Base-by-base conservation (phyloP, 2,797 vertebrate genomes). In the Cynodonichthys magdalenae region DNA sequence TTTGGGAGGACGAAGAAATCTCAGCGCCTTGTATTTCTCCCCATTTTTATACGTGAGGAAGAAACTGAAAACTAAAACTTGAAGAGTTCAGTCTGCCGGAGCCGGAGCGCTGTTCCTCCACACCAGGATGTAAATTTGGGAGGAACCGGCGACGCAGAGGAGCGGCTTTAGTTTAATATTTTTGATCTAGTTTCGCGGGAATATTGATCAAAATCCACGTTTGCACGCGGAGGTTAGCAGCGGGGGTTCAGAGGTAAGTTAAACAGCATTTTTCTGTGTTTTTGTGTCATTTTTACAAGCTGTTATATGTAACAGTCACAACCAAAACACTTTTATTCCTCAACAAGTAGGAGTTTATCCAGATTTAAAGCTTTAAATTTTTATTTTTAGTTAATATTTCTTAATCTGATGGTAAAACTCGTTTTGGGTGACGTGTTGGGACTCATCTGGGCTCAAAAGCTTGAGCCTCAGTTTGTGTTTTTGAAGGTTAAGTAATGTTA, bases 111-210 rank as follows among this genome's bases (percentile, higher is more conserved):
- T 28, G 59, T 51, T 34, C 8, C 41, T 24, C 15, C 70, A 5
- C 29, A 24, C 2, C 70, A 68, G 76, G 83, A 89, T 87, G 84
- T 88, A 64, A 63, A 24, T 66, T 2, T 74, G 39, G 80, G 54
- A 75, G 87, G 45, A 44, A 34, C 2, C 27, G 14, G 14, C 15
- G 28, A 31, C 55, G 3, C 17, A 0, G 41, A 48, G 60, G 66
- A 69, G 39, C 4, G 51, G 29, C 65, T 71, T 75, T 7, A 31
- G 36, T 18, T 58, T 17, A 0, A 1, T 10, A 54, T 66, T 51
- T 60, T 68, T 68, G 18, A 54, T 3, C 0, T 9, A n/a, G 46
- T 3, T 54, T 53, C 3, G 10, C 39, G 15, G 24, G 79, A 67
- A 74, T 77, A 71, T 41, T 28, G 66, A 8, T 2, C 10, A 39